Evolutionary conservation across 2,888 invertebrate species (phyloP), one percentile per base, ranked within the genome.

Genomic region (Hirtodrosophila histrioides): DNA sequence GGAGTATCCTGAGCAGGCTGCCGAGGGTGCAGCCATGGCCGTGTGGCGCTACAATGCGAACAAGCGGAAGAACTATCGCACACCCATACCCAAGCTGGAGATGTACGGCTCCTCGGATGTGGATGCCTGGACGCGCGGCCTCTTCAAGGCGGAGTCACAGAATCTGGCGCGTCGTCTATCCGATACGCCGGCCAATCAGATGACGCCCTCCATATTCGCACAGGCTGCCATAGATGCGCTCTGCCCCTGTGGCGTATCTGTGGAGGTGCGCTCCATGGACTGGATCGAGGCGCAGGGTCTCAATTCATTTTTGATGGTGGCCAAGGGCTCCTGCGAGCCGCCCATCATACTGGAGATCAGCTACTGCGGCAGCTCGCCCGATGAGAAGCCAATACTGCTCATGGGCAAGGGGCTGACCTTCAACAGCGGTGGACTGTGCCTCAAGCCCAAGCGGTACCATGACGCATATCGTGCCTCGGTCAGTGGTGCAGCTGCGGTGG

Each of bases 151-250:
- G 0, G 93, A 95, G 63, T 95, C 94, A 0, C 96, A 96, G 90
- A 96, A 96, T 89, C 92, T 95, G 85, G 95, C 95, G 0, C 92
- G 96, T 8, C 92, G 93, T 51, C 91, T 96, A 3, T 93, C 94
- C 78, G 96, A 96, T 84, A 94, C 94, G 4, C 96, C 96, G 0
- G 94, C 95, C 9, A 96, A 96, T 89, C 92, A 94, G 76, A 94
- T 96, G 94, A 96, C 96, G 0, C 96, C 96, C 0, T 93, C 94
- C 0, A 92, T 93, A 58, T 96, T 96, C 89, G 94, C 95, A 0
- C 93, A 95, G 89, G 91, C 93, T 0, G 93, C 94, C n/a, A 93
- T 95, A 1, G 94, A 94, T 76, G 93, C 94, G 49, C 88, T 95
- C 24, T 95, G 93, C 66, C 92, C 93, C 0, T 93, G 93, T 56